Conservation (phyloP, 1,140 invertebrate genomes). For the Eurosta solidaginis region DNA sequence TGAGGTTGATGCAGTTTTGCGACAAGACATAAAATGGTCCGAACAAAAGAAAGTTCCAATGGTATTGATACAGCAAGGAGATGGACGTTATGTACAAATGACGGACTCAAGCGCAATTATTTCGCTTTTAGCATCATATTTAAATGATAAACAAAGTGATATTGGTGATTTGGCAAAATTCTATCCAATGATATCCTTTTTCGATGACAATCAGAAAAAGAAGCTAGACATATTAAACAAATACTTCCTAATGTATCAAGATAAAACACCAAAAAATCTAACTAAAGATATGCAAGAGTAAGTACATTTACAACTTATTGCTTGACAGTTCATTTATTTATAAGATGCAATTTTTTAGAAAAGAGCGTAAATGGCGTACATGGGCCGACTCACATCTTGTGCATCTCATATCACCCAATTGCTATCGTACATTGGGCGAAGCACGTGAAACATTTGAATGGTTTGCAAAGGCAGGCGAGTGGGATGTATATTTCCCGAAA, state of each 20-base stretch:
- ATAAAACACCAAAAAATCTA: slow-evolving; percentile 62
- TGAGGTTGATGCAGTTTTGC: slow-evolving; percentile 83
- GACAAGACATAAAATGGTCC: slow-evolving; percentile 92
- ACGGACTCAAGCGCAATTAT: slow-evolving; percentile 95
- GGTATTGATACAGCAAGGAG: slow-evolving; percentile 75
- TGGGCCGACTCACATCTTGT: slow-evolving; percentile 93
- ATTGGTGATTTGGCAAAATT: slow-evolving; percentile 77
- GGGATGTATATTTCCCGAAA: slow-evolving; percentile 84
- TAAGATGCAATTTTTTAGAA: slow-evolving; percentile 63
- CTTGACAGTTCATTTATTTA: not conserved
- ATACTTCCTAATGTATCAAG: slow-evolving; percentile 90
- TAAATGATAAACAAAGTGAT: slow-evolving; percentile 68
- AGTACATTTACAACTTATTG: slow-evolving; percentile 56
- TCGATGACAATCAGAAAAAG: slow-evolving; percentile 71
- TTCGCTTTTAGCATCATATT: slow-evolving; percentile 80
- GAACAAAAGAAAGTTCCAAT: slow-evolving; percentile 96
- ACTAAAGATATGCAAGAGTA: slow-evolving; percentile 69
- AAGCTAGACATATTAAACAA: slow-evolving; percentile 87
- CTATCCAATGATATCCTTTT: slow-evolving; percentile 77
- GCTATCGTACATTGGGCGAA: slow-evolving; percentile 86
- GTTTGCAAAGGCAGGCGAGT: slow-evolving; percentile 90
- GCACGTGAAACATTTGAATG: slow-evolving; percentile 87
- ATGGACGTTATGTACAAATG: slow-evolving; percentile 80
- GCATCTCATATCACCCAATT: slow-evolving; percentile 94
- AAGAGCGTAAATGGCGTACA: slow-evolving; percentile 91